These are phyloP conservation scores for Ctenochaetus hawaiiensis DNA, from an alignment of 2,797 vertebrate genomes.

Conservation along the genomic window DNA sequence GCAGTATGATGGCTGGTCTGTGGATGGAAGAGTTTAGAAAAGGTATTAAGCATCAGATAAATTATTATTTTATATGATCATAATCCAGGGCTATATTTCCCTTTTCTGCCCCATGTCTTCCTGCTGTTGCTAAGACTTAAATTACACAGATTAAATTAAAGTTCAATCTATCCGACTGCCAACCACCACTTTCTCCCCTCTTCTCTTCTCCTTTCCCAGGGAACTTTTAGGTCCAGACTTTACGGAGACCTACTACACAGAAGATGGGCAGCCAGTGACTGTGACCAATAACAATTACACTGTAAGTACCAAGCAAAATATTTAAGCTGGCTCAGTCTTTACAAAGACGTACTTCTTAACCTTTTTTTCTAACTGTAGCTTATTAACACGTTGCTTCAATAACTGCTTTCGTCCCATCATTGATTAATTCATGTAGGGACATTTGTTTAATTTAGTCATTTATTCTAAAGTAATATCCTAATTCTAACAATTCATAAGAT, in stretches of 20 bases:
- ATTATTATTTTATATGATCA: neutral
- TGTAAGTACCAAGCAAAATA: slow-evolving; percentile 68
- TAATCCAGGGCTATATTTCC: slow-evolving; percentile 1
- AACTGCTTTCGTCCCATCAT: neutral
- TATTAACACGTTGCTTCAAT: neutral
- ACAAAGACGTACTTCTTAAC: too few relatives aligned
- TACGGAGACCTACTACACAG: slow-evolving; percentile 84
- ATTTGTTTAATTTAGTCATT: neutral
- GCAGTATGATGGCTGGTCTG: neutral
- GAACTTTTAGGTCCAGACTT: slow-evolving; percentile 84
- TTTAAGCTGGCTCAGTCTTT: neutral
- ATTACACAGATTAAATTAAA: slow-evolving; percentile 12
- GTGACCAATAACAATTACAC: slow-evolving; percentile 73
- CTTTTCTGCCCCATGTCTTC: neutral
- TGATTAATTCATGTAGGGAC: neutral
- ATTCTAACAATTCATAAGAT: neutral
- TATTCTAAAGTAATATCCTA: neutral
- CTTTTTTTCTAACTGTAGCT: too few relatives aligned
- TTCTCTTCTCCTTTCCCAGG: slow-evolving; percentile 64
- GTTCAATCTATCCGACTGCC: slow-evolving; percentile 17
- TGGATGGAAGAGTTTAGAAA: neutral
- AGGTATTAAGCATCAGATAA: neutral
- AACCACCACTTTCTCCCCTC: neutral
- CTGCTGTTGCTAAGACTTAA: slow-evolving; percentile 1
- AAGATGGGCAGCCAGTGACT: slow-evolving; percentile 79